A percentile compares a stretch with the other conserved stretches of the same genome.
Evolutionary conservation across 2,797 vertebrate genomes (phyloP).

Genomic region (Sciurus vulgaris): DNA sequence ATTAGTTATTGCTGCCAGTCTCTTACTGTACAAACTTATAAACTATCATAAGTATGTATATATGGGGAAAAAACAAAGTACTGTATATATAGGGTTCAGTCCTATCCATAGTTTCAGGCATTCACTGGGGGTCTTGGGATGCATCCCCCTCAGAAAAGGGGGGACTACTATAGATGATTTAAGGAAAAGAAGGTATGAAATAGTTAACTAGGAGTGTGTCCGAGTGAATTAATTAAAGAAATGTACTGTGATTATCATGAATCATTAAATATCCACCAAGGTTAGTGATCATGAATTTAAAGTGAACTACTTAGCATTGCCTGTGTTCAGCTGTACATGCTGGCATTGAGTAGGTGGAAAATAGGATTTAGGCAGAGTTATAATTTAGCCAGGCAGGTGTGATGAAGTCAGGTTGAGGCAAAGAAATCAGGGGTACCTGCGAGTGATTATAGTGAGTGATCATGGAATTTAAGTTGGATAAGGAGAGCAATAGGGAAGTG

Average conservation of each 20-base stretch:
- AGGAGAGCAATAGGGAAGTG: neutral
- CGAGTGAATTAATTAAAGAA: neutral
- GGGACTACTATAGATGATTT: neutral
- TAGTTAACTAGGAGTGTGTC: neutral
- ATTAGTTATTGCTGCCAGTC: neutral
- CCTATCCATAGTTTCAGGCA: neutral
- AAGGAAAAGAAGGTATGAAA: constrained; percentile 12
- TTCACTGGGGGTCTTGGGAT: neutral
- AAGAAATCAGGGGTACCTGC: neutral
- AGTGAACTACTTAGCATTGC: neutral
- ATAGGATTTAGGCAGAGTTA: neutral
- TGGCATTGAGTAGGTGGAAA: neutral
- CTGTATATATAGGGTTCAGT: neutral
- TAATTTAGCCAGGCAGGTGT: neutral
- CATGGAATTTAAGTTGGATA: neutral
- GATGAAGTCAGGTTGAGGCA: neutral
- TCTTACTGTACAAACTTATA: neutral
- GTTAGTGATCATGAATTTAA: neutral
- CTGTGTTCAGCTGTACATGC: neutral
- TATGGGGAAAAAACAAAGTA: neutral
- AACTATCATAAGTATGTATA: neutral
- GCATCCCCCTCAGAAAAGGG: neutral
- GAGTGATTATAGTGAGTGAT: neutral
- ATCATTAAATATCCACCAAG: neutral
- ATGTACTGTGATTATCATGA: neutral